phyloP scores from a whole-genome alignment of 2,113 vertebrate species.

The Hipposideros armiger region DNA sequence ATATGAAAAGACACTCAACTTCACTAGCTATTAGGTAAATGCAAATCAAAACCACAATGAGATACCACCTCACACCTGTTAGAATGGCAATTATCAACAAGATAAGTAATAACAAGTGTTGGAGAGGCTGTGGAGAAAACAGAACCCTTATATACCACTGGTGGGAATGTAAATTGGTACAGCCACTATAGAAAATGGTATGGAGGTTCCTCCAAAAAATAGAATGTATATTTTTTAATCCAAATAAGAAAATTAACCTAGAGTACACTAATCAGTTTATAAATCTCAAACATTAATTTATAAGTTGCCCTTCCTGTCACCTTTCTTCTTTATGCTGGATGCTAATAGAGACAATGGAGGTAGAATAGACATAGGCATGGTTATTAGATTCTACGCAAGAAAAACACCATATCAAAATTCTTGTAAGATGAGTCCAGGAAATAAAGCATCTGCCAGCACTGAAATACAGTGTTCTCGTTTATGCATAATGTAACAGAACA shows the following conservation, averaged over 20 bases:
- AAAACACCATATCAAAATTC: constrained; percentile 57
- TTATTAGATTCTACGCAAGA: constrained; percentile 74
- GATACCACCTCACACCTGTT: no score
- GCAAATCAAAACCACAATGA: no score
- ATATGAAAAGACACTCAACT: no score
- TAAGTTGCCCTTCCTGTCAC: constrained; percentile 82
- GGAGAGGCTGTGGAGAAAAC: no score
- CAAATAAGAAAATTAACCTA: constrained; percentile 61
- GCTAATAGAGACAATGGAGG: constrained; percentile 76
- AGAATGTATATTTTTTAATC: constrained; percentile 68
- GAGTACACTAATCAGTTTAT: constrained; percentile 49
- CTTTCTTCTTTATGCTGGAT: constrained; percentile 73
- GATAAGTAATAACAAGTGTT: no score
- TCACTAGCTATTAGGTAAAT: no score
- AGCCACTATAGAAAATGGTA: no score
- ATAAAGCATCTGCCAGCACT: constrained; percentile 79
- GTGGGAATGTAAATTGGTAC: no score
- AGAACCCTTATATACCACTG: no score
- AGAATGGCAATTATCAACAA: no score
- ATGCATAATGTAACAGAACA: constrained; percentile 69
- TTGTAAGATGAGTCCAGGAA: constrained; percentile 79
- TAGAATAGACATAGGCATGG: constrained; percentile 80
- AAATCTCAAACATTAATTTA: constrained; percentile 59
- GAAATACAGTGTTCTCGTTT: constrained; percentile 76
- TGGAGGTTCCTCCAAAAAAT: not conserved